Evolutionary conservation across 2,888 invertebrate genomes (phyloP).

Genomic region (Lasioglossum marginatum): DNA sequence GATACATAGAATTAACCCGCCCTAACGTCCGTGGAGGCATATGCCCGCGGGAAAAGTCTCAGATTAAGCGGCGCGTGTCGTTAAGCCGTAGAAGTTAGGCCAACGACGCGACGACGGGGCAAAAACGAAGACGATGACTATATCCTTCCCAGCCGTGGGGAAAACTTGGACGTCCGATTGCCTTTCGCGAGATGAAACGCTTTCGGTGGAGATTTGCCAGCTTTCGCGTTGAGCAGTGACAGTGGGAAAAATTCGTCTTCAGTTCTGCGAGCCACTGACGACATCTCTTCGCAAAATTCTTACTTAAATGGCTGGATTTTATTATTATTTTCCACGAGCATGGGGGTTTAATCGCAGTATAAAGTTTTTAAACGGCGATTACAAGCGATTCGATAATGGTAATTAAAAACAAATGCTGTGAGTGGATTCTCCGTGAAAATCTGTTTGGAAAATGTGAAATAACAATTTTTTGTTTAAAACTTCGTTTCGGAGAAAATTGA

Average conservation of each 20-base stretch:
- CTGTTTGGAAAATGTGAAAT: not conserved
- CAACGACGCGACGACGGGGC: not conserved
- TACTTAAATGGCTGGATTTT: not conserved
- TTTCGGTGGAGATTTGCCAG: slow-evolving; percentile 3
- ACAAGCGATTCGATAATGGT: too few relatives aligned
- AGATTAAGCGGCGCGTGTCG: slow-evolving; percentile 5
- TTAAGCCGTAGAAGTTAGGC: slow-evolving; percentile 3
- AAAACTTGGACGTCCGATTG: not conserved
- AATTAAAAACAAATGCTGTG: not conserved
- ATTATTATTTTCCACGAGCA: not conserved
- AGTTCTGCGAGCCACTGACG: not conserved
- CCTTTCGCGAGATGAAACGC: not conserved
- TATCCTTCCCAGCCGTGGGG: not conserved
- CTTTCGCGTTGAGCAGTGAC: not conserved
- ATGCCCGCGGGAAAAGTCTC: not conserved
- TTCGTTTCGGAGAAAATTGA: not conserved
- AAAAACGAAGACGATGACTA: not conserved
- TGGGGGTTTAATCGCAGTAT: too few relatives aligned
- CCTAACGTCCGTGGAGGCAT: not conserved
- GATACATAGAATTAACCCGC: slow-evolving; percentile 51
- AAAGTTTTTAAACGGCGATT: not conserved
- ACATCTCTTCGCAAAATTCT: not conserved
- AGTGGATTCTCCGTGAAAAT: not conserved
- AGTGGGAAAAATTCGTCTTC: not conserved
- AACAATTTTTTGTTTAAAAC: not conserved